A percentile compares a stretch with the other conserved stretches of the same genome.
These are phyloP conservation scores for Drosophila simulans DNA, from an alignment of 1,140 invertebrate species.

Conservation along the genomic window DNA sequence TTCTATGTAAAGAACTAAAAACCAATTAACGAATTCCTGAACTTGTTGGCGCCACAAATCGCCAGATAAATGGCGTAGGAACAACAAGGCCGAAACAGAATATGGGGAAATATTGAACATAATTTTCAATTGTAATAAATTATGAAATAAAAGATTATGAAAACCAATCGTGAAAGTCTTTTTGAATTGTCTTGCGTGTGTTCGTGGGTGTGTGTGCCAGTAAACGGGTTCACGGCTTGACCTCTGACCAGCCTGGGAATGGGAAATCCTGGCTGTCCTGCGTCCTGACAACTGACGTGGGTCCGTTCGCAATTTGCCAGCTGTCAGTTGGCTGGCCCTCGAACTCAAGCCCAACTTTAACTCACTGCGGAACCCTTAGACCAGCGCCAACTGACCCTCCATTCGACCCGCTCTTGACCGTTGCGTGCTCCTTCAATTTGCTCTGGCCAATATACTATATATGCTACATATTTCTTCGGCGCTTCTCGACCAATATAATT, in stretches of 20 bases:
- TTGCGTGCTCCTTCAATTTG: slow-evolving; percentile 11
- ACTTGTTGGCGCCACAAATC: slow-evolving; percentile 26
- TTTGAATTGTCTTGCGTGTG: slow-evolving; percentile 11
- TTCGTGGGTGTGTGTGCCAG: neutral
- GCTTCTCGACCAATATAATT: slow-evolving; percentile 64
- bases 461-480: neutral
- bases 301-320: slow-evolving; percentile 65
- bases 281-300: slow-evolving; percentile 70
- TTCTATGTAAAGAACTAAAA: slow-evolving; percentile 84
- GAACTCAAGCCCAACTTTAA: slow-evolving; percentile 16
- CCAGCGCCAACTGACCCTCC: slow-evolving; percentile 26
- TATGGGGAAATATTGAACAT: slow-evolving; percentile 76
- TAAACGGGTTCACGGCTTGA: slow-evolving; percentile 31
- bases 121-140: slow-evolving; percentile 83
- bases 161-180: slow-evolving; percentile 47
- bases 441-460: slow-evolving; percentile 15
- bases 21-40: slow-evolving; percentile 52
- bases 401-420: slow-evolving; percentile 33
- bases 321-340: slow-evolving; percentile 60
- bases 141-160: slow-evolving; percentile 82
- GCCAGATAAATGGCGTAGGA: slow-evolving; percentile 25
- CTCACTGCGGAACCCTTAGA: slow-evolving; percentile 20
- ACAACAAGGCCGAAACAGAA: slow-evolving; percentile 28
- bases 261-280: slow-evolving; percentile 36
- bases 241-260: slow-evolving; percentile 13